Conservation (phyloP, 1,140 invertebrate species). For the Ceratosolen solmsi region DNA sequence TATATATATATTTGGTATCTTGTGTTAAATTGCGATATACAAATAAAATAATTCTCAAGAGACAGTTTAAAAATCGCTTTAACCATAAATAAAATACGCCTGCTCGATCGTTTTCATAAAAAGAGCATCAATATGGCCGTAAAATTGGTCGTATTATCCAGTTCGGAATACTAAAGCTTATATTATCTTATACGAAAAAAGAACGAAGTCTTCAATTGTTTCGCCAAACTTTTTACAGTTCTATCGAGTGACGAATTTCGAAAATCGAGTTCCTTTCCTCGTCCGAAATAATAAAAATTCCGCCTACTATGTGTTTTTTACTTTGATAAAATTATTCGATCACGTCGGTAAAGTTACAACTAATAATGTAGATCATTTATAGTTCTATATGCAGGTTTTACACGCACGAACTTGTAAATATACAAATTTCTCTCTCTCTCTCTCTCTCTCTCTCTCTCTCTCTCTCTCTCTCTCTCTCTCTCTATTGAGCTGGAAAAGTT, state of each 20-base stretch:
- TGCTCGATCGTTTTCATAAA: background rate
- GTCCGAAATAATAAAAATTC: constrained; percentile 2
- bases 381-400: background rate
- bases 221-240: constrained; percentile 12
- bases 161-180: background rate
- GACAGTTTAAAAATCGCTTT: no score
- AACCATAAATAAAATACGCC: background rate
- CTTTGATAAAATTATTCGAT: background rate
- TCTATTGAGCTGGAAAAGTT: background rate
- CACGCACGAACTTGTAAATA: no score
- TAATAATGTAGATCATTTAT: background rate
- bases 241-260: background rate
- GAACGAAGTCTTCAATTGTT: background rate
- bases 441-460: background rate
- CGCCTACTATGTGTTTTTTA: constrained; percentile 14
- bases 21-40: no score
- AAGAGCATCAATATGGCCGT: background rate
- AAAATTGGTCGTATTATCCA: background rate
- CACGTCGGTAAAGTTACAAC: background rate
- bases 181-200: background rate
- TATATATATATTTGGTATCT: no score
- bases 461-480: background rate
- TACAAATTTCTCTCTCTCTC: background rate
- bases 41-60: no score
- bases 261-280: constrained; percentile 14